Percentiles rank a stretch among this genome's conserved stretches.
These are phyloP conservation scores for Philereme transversata DNA, from an alignment of 2,888 invertebrate species.

Conservation along the genomic window DNA sequence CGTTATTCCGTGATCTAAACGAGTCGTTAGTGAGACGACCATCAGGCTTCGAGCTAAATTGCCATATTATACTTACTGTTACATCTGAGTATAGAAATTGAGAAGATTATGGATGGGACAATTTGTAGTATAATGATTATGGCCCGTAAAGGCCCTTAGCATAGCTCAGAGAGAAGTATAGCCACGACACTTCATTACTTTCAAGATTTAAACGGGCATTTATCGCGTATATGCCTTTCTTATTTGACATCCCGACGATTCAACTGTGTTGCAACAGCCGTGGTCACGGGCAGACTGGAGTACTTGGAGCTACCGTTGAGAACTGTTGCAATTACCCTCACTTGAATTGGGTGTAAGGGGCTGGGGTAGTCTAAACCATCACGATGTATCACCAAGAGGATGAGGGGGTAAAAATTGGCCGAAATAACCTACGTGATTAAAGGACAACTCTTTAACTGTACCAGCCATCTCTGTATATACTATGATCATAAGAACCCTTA, in stretches of 20 bases:
- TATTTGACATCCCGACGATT: too few relatives aligned
- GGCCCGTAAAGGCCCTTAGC: slow-evolving; percentile 42
- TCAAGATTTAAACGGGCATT: too few relatives aligned
- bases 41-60: slow-evolving; percentile 17
- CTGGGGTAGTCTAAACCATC: too few relatives aligned
- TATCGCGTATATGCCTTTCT: too few relatives aligned
- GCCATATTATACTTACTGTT: slow-evolving; percentile 13
- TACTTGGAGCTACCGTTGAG: too few relatives aligned
- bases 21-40: slow-evolving; percentile 13
- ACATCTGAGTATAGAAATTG: slow-evolving; percentile 2
- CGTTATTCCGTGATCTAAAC: neutral
- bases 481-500: slow-evolving; percentile 39
- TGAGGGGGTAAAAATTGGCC: too few relatives aligned
- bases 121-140: slow-evolving; percentile 58
- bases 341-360: too few relatives aligned
- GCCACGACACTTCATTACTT: slow-evolving; percentile 4
- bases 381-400: too few relatives aligned
- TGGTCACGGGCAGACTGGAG: too few relatives aligned
- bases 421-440: too few relatives aligned
- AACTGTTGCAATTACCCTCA: too few relatives aligned
- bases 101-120: slow-evolving; percentile 43
- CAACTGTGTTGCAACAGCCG: too few relatives aligned
- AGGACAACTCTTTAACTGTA: neutral
- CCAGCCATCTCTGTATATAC: slow-evolving; percentile 5
- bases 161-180: neutral